These are phyloP conservation scores for Atlantisia rogersi DNA, from an alignment of 2,113 vertebrate genomes.

Conservation along the genomic window DNA sequence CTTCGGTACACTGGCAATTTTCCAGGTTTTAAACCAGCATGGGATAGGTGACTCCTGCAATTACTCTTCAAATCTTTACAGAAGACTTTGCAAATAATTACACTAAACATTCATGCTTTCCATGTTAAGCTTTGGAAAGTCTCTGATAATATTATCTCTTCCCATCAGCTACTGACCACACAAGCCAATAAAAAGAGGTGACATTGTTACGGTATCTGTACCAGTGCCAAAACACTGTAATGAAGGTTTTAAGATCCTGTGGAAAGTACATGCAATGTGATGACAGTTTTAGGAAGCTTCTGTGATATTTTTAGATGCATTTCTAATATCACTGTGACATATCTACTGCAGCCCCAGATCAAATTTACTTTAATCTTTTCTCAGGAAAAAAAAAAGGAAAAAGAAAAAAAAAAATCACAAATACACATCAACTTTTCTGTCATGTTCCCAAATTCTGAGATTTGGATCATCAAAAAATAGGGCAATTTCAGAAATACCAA, in stretches of 20 bases:
- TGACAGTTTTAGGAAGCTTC: constrained; percentile 34
- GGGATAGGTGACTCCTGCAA: background rate
- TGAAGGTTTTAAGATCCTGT: constrained; percentile 7
- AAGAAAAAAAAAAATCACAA: background rate
- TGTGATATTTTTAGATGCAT: constrained; percentile 35
- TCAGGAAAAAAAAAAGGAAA: background rate
- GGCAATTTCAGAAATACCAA: background rate
- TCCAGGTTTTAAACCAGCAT: background rate
- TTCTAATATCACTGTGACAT: background rate
- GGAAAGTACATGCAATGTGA: background rate
- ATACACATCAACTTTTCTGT: background rate
- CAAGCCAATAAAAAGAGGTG: background rate
- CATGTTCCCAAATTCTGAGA: background rate
- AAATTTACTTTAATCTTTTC: constrained; percentile 14
- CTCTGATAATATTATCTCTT: background rate
- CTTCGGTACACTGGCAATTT: background rate
- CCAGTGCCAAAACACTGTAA: background rate
- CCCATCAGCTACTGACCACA: background rate
- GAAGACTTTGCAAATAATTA: background rate
- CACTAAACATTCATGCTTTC: background rate
- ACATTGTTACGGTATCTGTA: background rate
- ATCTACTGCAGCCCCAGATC: background rate
- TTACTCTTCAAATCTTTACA: background rate
- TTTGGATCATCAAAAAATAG: background rate
- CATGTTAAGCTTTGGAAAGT: background rate